phyloP scores from a whole-genome alignment of 2,113 vertebrate species.

The Sula dactylatra region DNA sequence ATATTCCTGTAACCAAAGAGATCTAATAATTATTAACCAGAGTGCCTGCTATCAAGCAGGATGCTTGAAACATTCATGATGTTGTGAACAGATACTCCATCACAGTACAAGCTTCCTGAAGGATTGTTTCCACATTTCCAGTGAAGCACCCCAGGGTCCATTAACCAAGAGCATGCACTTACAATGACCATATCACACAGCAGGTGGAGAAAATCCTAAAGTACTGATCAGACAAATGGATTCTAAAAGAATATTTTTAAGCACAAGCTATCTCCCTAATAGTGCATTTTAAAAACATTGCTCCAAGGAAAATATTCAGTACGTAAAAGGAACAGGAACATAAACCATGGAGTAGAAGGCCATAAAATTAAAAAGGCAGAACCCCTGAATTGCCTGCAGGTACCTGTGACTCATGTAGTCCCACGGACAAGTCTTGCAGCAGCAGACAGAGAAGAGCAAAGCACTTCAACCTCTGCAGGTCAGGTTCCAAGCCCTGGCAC shows the following conservation, averaged over 20 bases:
- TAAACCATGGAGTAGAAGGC: not conserved
- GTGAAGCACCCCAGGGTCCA: not conserved
- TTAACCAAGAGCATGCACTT: not conserved
- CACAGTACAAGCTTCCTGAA: not conserved
- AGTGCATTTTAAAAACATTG: not conserved
- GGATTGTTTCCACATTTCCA: not conserved
- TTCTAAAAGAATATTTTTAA: not conserved
- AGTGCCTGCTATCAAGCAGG: not conserved
- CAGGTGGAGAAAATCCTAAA: not conserved
- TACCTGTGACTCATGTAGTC: not conserved
- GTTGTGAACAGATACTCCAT: not conserved
- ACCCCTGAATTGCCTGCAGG: not conserved
- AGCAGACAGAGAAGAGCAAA: not conserved
- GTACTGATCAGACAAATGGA: not conserved
- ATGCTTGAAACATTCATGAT: not conserved
- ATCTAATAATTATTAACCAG: not conserved
- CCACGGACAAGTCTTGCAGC: not conserved
- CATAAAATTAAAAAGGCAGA: not conserved
- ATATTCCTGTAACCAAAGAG: not conserved
- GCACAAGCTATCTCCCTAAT: not conserved
- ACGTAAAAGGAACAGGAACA: not conserved
- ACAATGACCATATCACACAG: not conserved
- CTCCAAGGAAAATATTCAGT: not conserved
- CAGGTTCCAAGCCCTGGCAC: not conserved
- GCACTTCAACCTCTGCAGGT: not conserved